A percentile compares a stretch with the other conserved stretches of the same genome.
These are phyloP conservation scores for Drosophila sechellia DNA, from an alignment of 1,140 invertebrate genomes.

Conservation along the genomic window DNA sequence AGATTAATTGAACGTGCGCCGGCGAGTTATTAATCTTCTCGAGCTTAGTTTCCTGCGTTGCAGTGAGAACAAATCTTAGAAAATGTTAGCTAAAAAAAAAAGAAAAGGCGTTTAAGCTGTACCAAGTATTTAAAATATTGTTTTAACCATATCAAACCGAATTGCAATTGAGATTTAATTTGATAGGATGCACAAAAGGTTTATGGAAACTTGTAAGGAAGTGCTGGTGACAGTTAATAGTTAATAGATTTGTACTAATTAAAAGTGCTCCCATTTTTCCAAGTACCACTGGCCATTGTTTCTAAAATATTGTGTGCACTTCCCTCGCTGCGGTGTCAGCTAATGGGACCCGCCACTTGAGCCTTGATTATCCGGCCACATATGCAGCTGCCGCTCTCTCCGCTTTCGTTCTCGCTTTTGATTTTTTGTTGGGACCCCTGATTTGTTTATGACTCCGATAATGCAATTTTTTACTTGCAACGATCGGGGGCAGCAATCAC, in stretches of 20 bases:
- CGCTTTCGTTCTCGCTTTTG: slow-evolving; percentile 13
- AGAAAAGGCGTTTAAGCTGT: neutral
- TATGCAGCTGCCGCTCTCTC: slow-evolving; percentile 41
- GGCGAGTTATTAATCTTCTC: slow-evolving; percentile 78
- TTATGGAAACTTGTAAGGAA: too few species aligned
- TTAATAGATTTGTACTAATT: neutral
- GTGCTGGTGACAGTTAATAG: too few species aligned
- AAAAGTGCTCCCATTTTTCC: neutral
- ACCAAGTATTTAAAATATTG: neutral
- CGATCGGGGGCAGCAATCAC: slow-evolving; percentile 60
- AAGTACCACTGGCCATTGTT: slow-evolving; percentile 53
- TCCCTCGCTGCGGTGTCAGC: slow-evolving; percentile 60
- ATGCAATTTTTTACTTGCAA: slow-evolving; percentile 77
- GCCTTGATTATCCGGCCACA: slow-evolving; percentile 57
- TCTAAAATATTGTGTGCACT: slow-evolving; percentile 77
- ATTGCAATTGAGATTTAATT: too few species aligned
- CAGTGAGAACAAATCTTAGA: slow-evolving; percentile 17
- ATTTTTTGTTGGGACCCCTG: slow-evolving; percentile 47
- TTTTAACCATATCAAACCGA: too few species aligned
- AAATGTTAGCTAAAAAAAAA: neutral
- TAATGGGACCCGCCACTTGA: slow-evolving; percentile 78
- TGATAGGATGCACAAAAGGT: neutral
- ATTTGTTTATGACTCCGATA: slow-evolving; percentile 79
- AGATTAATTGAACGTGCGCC: slow-evolving; percentile 82
- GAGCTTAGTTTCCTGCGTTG: slow-evolving; percentile 52